A percentile compares a stretch with the other conserved stretches of the same genome.
Conservation (phyloP, 2,113 vertebrate species). For the Rhinolophus sinicus region DNA sequence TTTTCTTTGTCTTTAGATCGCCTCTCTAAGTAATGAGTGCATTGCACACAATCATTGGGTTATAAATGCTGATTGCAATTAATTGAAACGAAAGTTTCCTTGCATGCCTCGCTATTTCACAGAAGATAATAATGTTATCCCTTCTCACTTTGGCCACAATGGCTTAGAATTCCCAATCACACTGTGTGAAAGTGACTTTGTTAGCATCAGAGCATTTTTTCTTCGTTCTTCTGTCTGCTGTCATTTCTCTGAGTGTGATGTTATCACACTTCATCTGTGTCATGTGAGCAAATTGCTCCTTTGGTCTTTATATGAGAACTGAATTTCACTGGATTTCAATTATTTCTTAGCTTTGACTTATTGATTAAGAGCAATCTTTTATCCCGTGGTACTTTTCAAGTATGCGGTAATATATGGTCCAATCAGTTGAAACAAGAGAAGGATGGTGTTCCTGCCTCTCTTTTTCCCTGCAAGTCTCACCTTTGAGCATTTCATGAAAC, state of each 20-base stretch:
- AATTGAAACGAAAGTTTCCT: slow-evolving; percentile 1
- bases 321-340: slow-evolving; percentile 39
- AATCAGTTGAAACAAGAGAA: not conserved
- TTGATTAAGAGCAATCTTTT: slow-evolving; percentile 28
- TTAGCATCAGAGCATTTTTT: not conserved
- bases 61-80: not conserved
- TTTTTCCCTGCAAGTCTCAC: not conserved
- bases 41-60: not conserved
- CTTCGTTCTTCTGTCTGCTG: not conserved
- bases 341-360: slow-evolving; percentile 54
- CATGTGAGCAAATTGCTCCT: slow-evolving; percentile 39
- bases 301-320: slow-evolving; percentile 42
- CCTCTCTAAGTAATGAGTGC: not conserved
- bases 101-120: not conserved
- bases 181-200: slow-evolving; percentile 4
- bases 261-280: not conserved
- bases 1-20: not conserved
- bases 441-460: not conserved
- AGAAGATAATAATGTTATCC: not conserved
- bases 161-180: not conserved
- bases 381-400: slow-evolving; percentile 29
- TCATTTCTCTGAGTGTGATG: slow-evolving; percentile 29
- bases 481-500: not conserved
- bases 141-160: not conserved
- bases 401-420: not conserved